Evolutionary conservation across 2,888 invertebrate species (phyloP).

Genomic region (Thymelicus acteon): DNA sequence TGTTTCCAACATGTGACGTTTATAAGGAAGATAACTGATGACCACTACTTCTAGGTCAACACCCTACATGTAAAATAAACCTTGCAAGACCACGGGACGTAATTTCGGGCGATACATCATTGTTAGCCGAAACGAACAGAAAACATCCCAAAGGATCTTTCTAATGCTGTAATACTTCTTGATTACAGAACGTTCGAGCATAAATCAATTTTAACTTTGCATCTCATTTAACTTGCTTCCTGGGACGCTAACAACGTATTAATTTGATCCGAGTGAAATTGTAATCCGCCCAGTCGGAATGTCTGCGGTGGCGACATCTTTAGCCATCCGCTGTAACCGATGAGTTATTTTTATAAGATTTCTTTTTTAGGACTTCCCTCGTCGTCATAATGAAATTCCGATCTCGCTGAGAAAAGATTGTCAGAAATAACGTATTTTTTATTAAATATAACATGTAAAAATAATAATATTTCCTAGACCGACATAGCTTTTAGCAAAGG

Average conservation of each 20-base stretch:
- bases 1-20: too few species aligned
- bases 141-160: constrained; percentile 4
- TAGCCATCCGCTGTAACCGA: constrained; percentile 44
- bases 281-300: constrained; percentile 45
- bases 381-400: constrained; percentile 13
- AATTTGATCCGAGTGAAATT: constrained; percentile 46
- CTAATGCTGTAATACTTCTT: constrained; percentile 20
- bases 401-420: constrained; percentile 3
- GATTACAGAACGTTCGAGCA: constrained; percentile 30
- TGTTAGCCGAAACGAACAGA: background rate
- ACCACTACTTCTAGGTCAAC: background rate
- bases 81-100: background rate
- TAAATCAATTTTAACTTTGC: constrained; percentile 41
- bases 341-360: constrained; percentile 22
- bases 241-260: constrained; percentile 43
- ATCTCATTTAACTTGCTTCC: constrained; percentile 50
- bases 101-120: background rate
- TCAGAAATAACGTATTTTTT: background rate
- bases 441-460: background rate
- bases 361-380: constrained; percentile 20
- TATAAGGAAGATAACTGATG: too few species aligned
- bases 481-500: too few species aligned
- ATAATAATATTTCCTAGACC: too few species aligned
- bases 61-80: background rate
- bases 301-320: constrained; percentile 49